phyloP scores from a whole-genome alignment of 2,797 vertebrate species.

The Myotis myotis region DNA sequence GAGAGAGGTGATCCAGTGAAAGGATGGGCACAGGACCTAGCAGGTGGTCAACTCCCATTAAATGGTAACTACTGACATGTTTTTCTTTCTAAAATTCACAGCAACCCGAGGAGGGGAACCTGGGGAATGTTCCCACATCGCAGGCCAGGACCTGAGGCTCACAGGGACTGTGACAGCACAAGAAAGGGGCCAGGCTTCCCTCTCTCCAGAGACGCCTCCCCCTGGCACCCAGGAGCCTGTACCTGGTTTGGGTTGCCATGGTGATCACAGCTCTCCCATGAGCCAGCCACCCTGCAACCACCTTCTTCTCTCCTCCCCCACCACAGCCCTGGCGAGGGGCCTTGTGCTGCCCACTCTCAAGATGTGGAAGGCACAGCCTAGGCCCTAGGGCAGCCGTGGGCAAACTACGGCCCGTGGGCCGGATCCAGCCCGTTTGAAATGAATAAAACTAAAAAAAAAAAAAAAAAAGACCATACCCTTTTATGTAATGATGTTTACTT shows the following conservation, averaged over 20 bases:
- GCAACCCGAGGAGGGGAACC: not conserved
- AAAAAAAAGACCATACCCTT: too few relatives aligned
- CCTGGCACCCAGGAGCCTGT: accelerated
- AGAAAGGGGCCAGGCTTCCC: not conserved
- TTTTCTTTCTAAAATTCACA: not conserved
- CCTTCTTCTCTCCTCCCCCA: not conserved
- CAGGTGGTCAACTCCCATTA: not conserved
- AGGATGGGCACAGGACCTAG: not conserved
- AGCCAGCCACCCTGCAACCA: accelerated
- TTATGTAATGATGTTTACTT: too few relatives aligned
- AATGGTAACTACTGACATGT: not conserved
- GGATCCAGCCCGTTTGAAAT: too few relatives aligned
- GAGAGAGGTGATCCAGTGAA: not conserved
- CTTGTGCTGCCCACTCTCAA: accelerated
- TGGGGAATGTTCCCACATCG: not conserved
- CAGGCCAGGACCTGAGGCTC: not conserved
- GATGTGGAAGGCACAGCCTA: not conserved
- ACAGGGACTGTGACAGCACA: accelerated
- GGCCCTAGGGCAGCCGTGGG: too few relatives aligned
- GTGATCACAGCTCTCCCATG: not conserved
- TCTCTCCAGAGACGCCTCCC: not conserved
- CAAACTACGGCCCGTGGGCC: too few relatives aligned
- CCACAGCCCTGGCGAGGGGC: not conserved
- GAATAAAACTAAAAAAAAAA: too few relatives aligned
- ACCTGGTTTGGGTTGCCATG: not conserved